phyloP scores from a whole-genome alignment of 2,113 vertebrate species.

The Accipiter virgatus region DNA sequence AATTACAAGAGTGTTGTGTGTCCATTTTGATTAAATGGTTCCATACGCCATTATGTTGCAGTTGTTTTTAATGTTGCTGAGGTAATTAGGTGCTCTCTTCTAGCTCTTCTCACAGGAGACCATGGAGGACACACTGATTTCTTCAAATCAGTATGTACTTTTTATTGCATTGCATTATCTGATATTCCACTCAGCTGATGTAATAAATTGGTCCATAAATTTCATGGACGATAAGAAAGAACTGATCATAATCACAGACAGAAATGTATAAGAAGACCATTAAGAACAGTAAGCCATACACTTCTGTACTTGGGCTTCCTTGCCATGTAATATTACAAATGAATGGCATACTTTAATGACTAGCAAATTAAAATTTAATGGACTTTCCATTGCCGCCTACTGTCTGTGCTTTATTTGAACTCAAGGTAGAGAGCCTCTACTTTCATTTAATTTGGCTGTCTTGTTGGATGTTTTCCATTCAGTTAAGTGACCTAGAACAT shows the following conservation, averaged over 20 bases:
- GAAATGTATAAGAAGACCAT: slow-evolving; percentile 38
- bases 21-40: slow-evolving; percentile 63
- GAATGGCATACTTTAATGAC: neutral
- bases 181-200: neutral
- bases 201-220: slow-evolving; percentile 46
- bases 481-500: neutral
- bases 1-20: slow-evolving; percentile 59
- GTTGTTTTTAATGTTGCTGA: slow-evolving; percentile 16
- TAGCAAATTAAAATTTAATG: slow-evolving; percentile 28
- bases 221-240: neutral
- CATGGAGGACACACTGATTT: neutral
- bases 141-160: neutral
- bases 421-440: neutral
- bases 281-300: neutral
- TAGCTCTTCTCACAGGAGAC: neutral
- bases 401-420: neutral
- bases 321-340: neutral
- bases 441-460: neutral
- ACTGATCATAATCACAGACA: neutral
- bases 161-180: neutral
- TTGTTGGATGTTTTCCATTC: neutral
- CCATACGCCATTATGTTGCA: slow-evolving; percentile 28
- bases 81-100: neutral
- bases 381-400: neutral
- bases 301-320: neutral